Conservation (phyloP, 37 sponge, comb jelly and placozoan genomes). For the Chondrilla cf. caribensis region DNA sequence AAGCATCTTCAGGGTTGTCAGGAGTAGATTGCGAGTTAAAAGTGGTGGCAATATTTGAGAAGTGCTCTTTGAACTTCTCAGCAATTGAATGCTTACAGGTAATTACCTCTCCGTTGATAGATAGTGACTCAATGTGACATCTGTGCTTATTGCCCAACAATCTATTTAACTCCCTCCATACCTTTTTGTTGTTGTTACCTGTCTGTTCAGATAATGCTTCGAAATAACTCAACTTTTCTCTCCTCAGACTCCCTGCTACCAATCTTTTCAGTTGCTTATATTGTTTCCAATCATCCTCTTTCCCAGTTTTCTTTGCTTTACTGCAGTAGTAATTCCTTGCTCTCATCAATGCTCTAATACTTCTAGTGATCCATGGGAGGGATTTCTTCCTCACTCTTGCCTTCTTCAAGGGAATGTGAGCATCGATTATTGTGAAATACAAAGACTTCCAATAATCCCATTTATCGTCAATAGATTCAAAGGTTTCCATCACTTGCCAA, state of each 20-base stretch:
- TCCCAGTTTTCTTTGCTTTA: neutral
- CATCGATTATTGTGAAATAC: conserved; percentile 15
- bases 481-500: conserved; percentile 26
- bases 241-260: neutral
- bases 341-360: neutral
- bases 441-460: conserved; percentile 34
- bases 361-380: conserved; percentile 28
- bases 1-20: neutral
- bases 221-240: conserved; percentile 10
- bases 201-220: neutral
- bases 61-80: conserved; percentile 9
- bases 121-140: neutral
- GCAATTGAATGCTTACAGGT: conserved; percentile 9
- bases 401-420: conserved; percentile 14
- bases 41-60: neutral
- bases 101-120: neutral
- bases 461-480: conserved; percentile 32
- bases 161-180: conserved; percentile 18
- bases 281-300: neutral
- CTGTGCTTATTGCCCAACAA: conserved; percentile 14
- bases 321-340: neutral
- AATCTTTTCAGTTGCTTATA: neutral
- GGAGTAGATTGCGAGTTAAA: too few relatives aligned
- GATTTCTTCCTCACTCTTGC: conserved; percentile 9
- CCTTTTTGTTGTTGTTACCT: conserved; percentile 3